Conservation (phyloP, 1,140 invertebrate genomes). For the Leptonema lineaticorne region DNA sequence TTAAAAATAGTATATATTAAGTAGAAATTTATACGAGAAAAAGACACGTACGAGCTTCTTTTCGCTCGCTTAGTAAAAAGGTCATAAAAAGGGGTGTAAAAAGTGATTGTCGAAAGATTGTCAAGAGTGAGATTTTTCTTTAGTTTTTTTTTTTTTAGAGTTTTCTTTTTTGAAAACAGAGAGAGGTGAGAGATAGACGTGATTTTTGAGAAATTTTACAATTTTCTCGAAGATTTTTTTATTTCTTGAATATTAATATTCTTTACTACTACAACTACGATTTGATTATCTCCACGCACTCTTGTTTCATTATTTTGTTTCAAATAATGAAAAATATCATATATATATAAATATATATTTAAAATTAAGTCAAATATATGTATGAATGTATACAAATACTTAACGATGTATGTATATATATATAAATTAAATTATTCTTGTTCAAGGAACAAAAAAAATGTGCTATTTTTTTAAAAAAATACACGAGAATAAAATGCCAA, state of each 20-base stretch:
- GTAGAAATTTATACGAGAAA: too few species aligned
- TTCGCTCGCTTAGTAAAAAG: background rate
- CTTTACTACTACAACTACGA: constrained; percentile 37
- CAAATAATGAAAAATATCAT: constrained; percentile 38
- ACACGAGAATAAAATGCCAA: background rate
- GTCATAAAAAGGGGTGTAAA: constrained; percentile 32
- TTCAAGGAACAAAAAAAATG: background rate
- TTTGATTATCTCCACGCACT: constrained; percentile 43
- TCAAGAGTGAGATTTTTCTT: too few species aligned
- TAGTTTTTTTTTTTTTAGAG: constrained; percentile 2
- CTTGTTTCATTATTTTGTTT: constrained; percentile 40
- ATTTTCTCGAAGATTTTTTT: too few species aligned
- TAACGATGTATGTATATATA: too few species aligned
- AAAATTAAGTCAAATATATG: too few species aligned
- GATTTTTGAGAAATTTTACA: too few species aligned
- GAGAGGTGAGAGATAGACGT: constrained; percentile 38
- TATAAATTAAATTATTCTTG: too few species aligned
- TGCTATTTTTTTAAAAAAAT: background rate
- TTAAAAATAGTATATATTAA: too few species aligned
- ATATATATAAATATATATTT: constrained; percentile 12
- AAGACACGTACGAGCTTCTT: too few species aligned
- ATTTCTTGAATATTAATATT: too few species aligned
- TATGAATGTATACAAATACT: background rate
- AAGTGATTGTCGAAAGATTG: constrained; percentile 43
- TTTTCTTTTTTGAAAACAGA: background rate